Evolutionary conservation across 2,797 vertebrate species (phyloP).

Genomic region (Crenichthys baileyi): DNA sequence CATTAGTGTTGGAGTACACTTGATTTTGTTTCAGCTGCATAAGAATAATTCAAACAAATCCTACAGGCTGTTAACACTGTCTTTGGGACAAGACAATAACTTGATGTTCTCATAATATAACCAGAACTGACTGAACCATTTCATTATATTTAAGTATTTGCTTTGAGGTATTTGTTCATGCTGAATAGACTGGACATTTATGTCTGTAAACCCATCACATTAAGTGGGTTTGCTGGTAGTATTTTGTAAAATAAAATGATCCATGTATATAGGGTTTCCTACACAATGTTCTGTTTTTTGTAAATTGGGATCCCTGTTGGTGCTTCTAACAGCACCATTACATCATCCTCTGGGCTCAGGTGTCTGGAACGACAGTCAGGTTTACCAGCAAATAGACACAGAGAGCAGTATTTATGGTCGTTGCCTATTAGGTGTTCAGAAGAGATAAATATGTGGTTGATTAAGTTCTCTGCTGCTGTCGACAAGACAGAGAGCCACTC

Average conservation of each 20-base stretch:
- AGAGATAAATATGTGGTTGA: constrained; percentile 46
- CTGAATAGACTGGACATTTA: background rate
- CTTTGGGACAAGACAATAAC: background rate
- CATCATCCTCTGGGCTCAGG: constrained; percentile 8
- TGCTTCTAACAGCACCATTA: constrained; percentile 16
- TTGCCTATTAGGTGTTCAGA: constrained; percentile 45
- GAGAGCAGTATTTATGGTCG: constrained; percentile 32
- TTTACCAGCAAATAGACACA: constrained; percentile 29
- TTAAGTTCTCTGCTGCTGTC: constrained; percentile 44
- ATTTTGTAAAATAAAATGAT: background rate
- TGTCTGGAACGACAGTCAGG: constrained; percentile 12
- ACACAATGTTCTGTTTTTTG: background rate
- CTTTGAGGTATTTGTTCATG: background rate
- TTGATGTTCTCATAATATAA: constrained; percentile 6
- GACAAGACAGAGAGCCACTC: constrained; percentile 46
- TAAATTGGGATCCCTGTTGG: constrained; percentile 1
- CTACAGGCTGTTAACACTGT: background rate
- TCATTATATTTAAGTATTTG: background rate
- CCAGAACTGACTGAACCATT: background rate
- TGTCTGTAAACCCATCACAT: background rate
- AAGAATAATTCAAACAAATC: background rate
- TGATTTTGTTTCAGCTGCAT: background rate
- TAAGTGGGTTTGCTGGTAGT: background rate
- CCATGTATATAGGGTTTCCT: background rate
- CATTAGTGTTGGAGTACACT: background rate